These are phyloP conservation scores for Xenopus laevis DNA, from an alignment of 2,113 vertebrate genomes.

Conservation along the genomic window DNA sequence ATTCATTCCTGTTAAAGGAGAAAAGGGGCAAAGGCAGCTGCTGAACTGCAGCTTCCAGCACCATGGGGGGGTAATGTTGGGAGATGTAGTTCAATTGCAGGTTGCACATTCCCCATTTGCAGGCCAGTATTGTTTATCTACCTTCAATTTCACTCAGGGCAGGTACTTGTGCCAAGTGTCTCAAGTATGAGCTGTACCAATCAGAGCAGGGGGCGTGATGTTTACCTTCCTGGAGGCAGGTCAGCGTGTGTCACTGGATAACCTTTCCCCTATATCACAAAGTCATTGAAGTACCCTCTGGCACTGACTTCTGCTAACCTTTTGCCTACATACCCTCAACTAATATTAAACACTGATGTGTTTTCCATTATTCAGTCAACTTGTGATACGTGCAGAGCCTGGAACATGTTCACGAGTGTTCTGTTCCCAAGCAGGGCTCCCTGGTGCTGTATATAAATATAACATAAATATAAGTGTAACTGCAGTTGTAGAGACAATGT, in stretches of 20 bases:
- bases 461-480: too few relatives aligned
- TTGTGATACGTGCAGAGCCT: slow-evolving; percentile 10
- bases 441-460: too few relatives aligned
- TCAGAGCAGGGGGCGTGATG: slow-evolving; percentile 33
- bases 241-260: slow-evolving; percentile 55
- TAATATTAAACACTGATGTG: neutral
- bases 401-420: neutral
- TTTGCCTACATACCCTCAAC: slow-evolving; percentile 54
- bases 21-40: too few relatives aligned
- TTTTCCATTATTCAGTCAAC: fast-evolving
- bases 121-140: too few relatives aligned
- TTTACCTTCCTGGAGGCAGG: slow-evolving; percentile 50
- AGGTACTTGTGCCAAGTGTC: slow-evolving; percentile 17
- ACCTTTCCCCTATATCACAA: slow-evolving; percentile 52
- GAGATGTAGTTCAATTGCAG: too few relatives aligned
- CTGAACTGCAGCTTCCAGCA: too few relatives aligned
- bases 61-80: too few relatives aligned
- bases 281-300: slow-evolving; percentile 49
- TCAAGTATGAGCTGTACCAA: slow-evolving; percentile 37
- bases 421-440: too few relatives aligned
- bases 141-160: neutral
- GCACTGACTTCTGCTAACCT: slow-evolving; percentile 54
- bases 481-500: too few relatives aligned
- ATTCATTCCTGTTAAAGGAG: too few relatives aligned
- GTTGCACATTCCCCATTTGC: too few relatives aligned